Conservation (phyloP, 2,113 vertebrate genomes). For the Platichthys flesus region DNA sequence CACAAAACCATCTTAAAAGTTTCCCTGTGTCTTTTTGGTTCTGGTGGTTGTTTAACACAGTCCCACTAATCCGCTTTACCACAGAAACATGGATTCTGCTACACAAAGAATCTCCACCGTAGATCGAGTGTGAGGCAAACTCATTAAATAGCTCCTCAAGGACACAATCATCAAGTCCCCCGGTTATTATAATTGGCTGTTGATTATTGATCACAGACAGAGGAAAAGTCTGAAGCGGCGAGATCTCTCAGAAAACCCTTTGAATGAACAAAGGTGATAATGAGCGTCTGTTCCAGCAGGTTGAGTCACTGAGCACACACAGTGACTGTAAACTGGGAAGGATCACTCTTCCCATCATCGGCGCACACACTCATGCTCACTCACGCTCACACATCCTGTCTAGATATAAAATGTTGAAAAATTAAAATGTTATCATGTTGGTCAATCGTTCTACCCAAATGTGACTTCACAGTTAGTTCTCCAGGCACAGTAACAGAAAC, state of each 20-base stretch:
- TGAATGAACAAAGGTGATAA: slow-evolving; percentile 30
- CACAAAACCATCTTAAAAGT: not conserved
- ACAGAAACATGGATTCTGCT: too few relatives aligned
- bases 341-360: slow-evolving; percentile 65
- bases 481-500: not conserved
- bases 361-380: slow-evolving; percentile 20
- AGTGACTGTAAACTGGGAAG: slow-evolving; percentile 54
- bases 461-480: too few relatives aligned
- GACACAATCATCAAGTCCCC: not conserved
- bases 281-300: slow-evolving; percentile 32
- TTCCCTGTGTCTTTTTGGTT: not conserved
- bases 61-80: too few relatives aligned
- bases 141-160: not conserved
- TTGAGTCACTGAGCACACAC: slow-evolving; percentile 63
- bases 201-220: not conserved
- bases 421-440: too few relatives aligned
- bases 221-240: not conserved
- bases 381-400: slow-evolving; percentile 27
- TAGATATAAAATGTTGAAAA: not conserved
- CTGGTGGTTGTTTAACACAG: too few relatives aligned
- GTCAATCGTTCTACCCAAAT: not conserved
- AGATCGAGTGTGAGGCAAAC: too few relatives aligned
- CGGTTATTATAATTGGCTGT: not conserved
- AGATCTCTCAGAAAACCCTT: slow-evolving; percentile 8
- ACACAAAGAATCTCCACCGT: too few relatives aligned